Evolutionary conservation across 2,797 vertebrate species (phyloP), one percentile per base, ranked within the genome.

Genomic region (Pseudopleuronectes americanus): DNA sequence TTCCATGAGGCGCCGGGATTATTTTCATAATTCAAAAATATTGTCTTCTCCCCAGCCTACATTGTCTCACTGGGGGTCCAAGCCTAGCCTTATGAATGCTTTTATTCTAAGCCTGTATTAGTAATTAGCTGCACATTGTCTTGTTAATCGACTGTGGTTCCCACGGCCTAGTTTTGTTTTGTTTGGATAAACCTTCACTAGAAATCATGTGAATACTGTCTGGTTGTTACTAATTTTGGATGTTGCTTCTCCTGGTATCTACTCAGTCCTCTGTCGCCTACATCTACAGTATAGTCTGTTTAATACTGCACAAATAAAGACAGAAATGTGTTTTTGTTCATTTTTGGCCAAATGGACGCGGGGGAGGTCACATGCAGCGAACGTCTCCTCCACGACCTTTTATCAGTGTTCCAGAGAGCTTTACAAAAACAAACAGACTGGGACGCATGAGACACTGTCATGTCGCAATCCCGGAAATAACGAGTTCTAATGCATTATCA

Each of bases 41-140:
- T 75, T 71, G 70, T 83, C 53, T 81, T 59, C 66, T 74, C 56
- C 57, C 80, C 54, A 71, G 73, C 76, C 71, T 64, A 28, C 58
- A 83, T 82, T 79, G 68, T 88, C 67, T 74, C 76, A 78, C 52
- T 1, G 6, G 58, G 67, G 33, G 45, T 59, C 19, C 36, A 9
- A 48, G 43, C 74, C 83, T 77, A 83, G 85, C 90, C 84, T 70
- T 79, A 12, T 72, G 67, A 31, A 76, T 80, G 79, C 78, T 78
- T 90, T 87, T 79, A 80, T 88, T 84, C 71, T 75, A 66, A 82
- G 68, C 26, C 52, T 1, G 55, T 78, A 84, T 87, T 65, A 85
- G 65, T 70, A 89, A 91, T 89, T 84, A 81, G 77, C 48, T 31
- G 13, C 22, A 71, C 77, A 88, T 90, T 91, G 89, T 91, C 60